Conservation (phyloP, 2,888 invertebrate genomes). For the Limnephilus marmoratus region DNA sequence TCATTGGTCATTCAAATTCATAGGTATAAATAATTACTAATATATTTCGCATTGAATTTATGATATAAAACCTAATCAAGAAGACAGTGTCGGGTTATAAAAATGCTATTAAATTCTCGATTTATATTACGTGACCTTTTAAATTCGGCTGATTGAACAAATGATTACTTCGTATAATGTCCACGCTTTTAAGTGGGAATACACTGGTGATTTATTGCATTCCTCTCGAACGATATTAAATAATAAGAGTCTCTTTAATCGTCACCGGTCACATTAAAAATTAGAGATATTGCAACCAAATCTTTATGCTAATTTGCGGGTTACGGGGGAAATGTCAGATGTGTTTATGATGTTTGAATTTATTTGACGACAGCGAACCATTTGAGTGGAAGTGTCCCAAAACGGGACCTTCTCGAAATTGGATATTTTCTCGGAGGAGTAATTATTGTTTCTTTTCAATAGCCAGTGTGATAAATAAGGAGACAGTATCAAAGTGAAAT, state of each 20-base stretch:
- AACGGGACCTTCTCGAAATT: constrained; percentile 47
- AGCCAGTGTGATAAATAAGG: constrained; percentile 41
- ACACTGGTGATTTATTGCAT: constrained; percentile 19
- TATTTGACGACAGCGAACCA: constrained; percentile 54
- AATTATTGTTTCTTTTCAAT: constrained; percentile 47
- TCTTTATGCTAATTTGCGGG: constrained; percentile 59
- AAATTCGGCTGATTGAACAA: not conserved
- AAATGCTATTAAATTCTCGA: not conserved
- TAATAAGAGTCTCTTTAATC: constrained; percentile 25
- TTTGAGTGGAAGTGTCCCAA: constrained; percentile 22
- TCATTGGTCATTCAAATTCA: constrained; percentile 2
- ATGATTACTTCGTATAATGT: not conserved
- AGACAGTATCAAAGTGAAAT: not conserved
- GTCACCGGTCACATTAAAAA: constrained; percentile 35
- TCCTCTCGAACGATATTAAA: constrained; percentile 13
- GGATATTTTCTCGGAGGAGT: constrained; percentile 44
- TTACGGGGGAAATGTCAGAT: constrained; percentile 48
- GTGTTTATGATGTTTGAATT: constrained; percentile 56
- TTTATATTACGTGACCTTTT: not conserved
- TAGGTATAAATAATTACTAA: not conserved
- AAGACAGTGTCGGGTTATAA: not conserved
- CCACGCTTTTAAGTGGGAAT: constrained; percentile 7
- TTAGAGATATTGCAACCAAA: constrained; percentile 51
- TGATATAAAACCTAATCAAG: not conserved
- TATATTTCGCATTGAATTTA: not conserved